Percentiles rank a stretch among this genome's conserved stretches.
Evolutionary conservation across 2,113 vertebrate species (phyloP).

Genomic region (Lethenteron camtschaticum): DNA sequence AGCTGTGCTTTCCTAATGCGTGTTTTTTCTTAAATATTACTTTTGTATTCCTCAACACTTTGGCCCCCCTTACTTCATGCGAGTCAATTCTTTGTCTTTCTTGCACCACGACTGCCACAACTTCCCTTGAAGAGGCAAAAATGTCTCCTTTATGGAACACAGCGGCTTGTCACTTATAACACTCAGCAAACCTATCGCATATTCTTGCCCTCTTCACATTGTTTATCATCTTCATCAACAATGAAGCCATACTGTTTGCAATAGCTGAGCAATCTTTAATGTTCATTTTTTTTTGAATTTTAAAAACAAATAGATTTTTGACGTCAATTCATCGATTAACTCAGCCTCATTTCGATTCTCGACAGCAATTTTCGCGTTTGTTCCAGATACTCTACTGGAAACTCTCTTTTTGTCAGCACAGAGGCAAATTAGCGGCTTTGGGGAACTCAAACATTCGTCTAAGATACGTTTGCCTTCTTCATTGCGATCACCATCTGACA

Average conservation of each 20-base stretch:
- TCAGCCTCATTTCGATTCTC: slow-evolving; percentile 12
- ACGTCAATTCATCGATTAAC: slow-evolving; percentile 15
- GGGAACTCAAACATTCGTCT: too few species aligned
- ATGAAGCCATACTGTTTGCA: slow-evolving; percentile 16
- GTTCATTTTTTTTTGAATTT: slow-evolving; percentile 13
- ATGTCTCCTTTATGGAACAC: slow-evolving; percentile 12
- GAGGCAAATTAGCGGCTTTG: too few species aligned
- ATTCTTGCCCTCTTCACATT: slow-evolving; percentile 11
- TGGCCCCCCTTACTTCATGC: not conserved
- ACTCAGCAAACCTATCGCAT: slow-evolving; percentile 13
- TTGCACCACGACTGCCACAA: slow-evolving; percentile 15
- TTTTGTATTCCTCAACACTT: not conserved
- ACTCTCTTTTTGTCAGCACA: too few species aligned
- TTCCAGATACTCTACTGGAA: too few species aligned
- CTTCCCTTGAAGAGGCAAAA: slow-evolving; percentile 10
- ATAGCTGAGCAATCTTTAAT: slow-evolving; percentile 16
- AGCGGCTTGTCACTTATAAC: slow-evolving; percentile 11
- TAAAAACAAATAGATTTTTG: slow-evolving; percentile 14
- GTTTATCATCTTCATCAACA: slow-evolving; percentile 16
- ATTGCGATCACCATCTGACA: too few species aligned
- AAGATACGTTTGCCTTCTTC: too few species aligned
- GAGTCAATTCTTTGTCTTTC: slow-evolving; percentile 13
- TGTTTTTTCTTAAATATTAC: not conserved
- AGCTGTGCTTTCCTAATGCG: not conserved
- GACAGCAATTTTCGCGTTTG: too few species aligned